Evolutionary conservation across 2,888 invertebrate species (phyloP).

Genomic region (Abscondita cerata): DNA sequence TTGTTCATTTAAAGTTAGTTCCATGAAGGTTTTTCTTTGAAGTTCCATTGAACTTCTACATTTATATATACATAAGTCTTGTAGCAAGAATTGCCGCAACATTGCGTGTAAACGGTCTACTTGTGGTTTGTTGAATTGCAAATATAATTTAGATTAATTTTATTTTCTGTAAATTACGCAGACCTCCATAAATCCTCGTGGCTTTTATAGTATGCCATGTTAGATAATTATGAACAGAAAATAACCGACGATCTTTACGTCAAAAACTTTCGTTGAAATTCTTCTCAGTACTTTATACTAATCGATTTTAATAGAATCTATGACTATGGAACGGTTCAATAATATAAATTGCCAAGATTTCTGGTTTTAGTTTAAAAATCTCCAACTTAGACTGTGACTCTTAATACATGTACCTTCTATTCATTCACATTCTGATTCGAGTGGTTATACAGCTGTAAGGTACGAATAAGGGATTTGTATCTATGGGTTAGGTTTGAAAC

Average conservation of each 20-base stretch:
- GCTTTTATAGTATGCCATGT: slow-evolving; percentile 21
- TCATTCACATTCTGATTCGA: slow-evolving; percentile 30
- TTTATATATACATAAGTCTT: slow-evolving; percentile 18
- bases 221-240: slow-evolving; percentile 20
- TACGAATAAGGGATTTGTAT: slow-evolving; percentile 54
- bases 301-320: slow-evolving; percentile 33
- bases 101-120: slow-evolving; percentile 32
- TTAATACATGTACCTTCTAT: slow-evolving; percentile 6
- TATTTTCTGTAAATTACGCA: slow-evolving; percentile 35
- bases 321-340: slow-evolving; percentile 30
- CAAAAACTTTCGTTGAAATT: slow-evolving; percentile 4
- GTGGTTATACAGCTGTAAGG: slow-evolving; percentile 46
- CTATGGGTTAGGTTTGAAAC: slow-evolving; percentile 51
- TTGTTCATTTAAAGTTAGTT: slow-evolving; percentile 9
- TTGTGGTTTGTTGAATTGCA: slow-evolving; percentile 38
- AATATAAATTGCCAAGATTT: slow-evolving; percentile 36
- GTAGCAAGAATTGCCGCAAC: slow-evolving; percentile 26
- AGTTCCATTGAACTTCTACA: slow-evolving; percentile 28
- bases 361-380: slow-evolving; percentile 33
- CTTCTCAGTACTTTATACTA: slow-evolving; percentile 19
- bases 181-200: slow-evolving; percentile 22
- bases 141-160: slow-evolving; percentile 37
- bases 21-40: slow-evolving; percentile 22
- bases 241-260: slow-evolving; percentile 15
- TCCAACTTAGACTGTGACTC: slow-evolving; percentile 31